Conservation (phyloP, 2,888 invertebrate genomes). For the Epistrophella euchroma region DNA sequence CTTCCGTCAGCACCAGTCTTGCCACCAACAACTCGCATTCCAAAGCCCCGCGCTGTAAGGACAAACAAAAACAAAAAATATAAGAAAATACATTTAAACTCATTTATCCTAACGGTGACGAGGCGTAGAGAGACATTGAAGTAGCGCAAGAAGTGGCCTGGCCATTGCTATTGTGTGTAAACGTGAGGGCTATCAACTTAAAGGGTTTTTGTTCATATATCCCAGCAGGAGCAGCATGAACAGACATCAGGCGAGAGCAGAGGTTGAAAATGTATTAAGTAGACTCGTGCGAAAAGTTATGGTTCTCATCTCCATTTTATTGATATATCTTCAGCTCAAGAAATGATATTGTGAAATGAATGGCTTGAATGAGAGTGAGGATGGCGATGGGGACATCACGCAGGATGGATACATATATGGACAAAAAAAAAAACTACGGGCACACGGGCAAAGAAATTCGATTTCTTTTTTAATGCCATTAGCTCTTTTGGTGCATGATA, state of each 20-base stretch:
- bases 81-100: slow-evolving; percentile 65
- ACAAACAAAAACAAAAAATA: slow-evolving; percentile 9
- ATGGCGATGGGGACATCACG: not conserved
- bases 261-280: slow-evolving; percentile 51
- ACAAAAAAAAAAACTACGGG: too few relatives aligned
- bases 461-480: slow-evolving; percentile 50
- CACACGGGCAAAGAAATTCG: slow-evolving; percentile 24
- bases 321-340: slow-evolving; percentile 54
- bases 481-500: slow-evolving; percentile 40
- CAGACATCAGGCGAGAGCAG: not conserved
- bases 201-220: slow-evolving; percentile 32
- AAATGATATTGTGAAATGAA: slow-evolving; percentile 52
- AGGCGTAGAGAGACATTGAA: slow-evolving; percentile 49
- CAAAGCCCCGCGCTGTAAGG: slow-evolving; percentile 92
- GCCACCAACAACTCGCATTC: slow-evolving; percentile 97
- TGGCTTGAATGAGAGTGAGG: not conserved
- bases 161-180: slow-evolving; percentile 35
- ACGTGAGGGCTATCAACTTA: slow-evolving; percentile 26
- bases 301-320: slow-evolving; percentile 62
- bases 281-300: slow-evolving; percentile 51
- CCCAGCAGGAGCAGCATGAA: too few relatives aligned
- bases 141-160: slow-evolving; percentile 47
- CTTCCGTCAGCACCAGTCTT: slow-evolving; percentile 93
- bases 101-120: slow-evolving; percentile 52
- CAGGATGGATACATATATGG: too few relatives aligned